Percentiles rank a stretch among this genome's conserved stretches.
phyloP scores from a whole-genome alignment of 2,113 vertebrate genomes.

The Xenotilapia longispinis region DNA sequence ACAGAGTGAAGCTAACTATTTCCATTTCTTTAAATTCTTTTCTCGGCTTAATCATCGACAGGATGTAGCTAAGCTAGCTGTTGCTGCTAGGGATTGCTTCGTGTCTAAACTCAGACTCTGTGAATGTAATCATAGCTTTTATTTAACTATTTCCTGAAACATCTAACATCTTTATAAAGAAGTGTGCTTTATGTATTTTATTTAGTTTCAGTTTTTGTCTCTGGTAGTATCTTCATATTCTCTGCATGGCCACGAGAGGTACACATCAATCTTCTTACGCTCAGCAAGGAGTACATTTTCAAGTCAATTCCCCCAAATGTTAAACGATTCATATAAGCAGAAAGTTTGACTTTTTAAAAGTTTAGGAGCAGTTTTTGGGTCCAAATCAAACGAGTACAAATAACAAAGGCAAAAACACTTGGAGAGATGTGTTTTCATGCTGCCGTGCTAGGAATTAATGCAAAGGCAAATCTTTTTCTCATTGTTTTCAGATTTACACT shows the following conservation, averaged over 20 bases:
- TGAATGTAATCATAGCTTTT: not conserved
- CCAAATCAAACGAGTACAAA: not conserved
- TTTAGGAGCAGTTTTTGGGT: not conserved
- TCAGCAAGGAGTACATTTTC: not conserved
- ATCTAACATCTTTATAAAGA: not conserved
- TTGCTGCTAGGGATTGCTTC: not conserved
- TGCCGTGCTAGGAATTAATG: not conserved
- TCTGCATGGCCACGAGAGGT: not conserved
- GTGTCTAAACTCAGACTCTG: not conserved
- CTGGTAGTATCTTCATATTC: not conserved
- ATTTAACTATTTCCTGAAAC: not conserved
- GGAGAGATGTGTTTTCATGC: not conserved
- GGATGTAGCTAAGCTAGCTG: not conserved
- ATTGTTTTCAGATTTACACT: not conserved
- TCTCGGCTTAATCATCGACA: not conserved
- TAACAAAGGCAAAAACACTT: not conserved
- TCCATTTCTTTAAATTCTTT: not conserved
- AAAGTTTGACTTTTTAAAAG: not conserved
- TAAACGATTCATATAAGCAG: not conserved
- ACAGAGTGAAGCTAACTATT: not conserved
- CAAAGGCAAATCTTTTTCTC: not conserved
- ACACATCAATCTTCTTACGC: not conserved
- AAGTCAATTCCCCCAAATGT: not conserved
- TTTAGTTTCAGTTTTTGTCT: not conserved
- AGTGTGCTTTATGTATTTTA: not conserved